Base-by-base conservation (phyloP, 2,888 invertebrate genomes). In the Scaptomyza cyrtandrae region DNA sequence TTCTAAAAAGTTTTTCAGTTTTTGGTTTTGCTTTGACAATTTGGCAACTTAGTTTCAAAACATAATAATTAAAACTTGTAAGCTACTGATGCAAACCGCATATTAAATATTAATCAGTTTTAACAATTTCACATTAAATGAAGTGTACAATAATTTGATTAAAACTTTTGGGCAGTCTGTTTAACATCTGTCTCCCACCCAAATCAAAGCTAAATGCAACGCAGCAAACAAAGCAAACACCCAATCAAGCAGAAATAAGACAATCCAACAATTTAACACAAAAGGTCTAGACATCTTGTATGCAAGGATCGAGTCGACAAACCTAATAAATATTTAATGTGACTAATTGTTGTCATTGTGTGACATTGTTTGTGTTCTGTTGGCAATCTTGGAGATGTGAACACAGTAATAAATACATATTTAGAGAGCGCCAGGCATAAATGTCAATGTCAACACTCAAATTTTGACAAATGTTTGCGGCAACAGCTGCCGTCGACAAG, bases 171-270 rank as follows among this genome's bases (percentile, higher is more conserved):
- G 2, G 10, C 29, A 35, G 39, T 43, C 13, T 9, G 13, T 50
- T 27, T 11, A 10, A 14, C 24, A 44, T 9, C 9, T 16, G 1
- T n/a, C 14, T 39, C 46, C 13, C 33, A 6, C 3, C 2, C 19
- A 52, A 77, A 67, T 83, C 61, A 67, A 67, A 86, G 69, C 67
- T 80, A 71, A 58, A 56, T 60, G 56, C 55, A 48, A n/a, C 10
- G 6, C 13, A 14, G 13, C 56, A 70, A 56, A 52, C 41, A 45
- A 43, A 57, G 19, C 35, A 45, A 27, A 33, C 45, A 61, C 43
- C 35, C 44, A 73, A 73, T 73, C 68, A 50, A 29, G 27, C 67
- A 35, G 48, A 73, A 41, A 55, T 54, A 52, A 45, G 11, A 33
- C n/a, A 13, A 10, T n/a, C 31, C 9, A n/a, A 41, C 24, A 13